phyloP scores from a whole-genome alignment of 2,888 invertebrate species.

The Orthonychiurus folsomi region DNA sequence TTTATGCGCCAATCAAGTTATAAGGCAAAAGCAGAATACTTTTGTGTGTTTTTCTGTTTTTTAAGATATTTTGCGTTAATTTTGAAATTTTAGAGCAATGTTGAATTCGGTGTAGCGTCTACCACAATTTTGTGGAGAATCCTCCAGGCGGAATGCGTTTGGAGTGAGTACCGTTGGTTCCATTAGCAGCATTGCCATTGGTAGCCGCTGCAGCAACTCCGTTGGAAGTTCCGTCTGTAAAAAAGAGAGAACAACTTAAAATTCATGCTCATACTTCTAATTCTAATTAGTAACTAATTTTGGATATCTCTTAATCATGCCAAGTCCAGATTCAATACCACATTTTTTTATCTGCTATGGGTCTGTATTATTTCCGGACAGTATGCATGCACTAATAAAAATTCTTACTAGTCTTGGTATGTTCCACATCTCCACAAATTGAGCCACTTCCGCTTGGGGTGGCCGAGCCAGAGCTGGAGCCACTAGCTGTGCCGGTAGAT shows the following conservation, averaged over 20 bases:
- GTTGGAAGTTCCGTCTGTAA: slow-evolving; percentile 2
- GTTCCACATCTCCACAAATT: slow-evolving; percentile 27
- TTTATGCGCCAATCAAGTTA: not conserved
- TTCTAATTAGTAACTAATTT: too few relatives aligned
- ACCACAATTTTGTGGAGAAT: slow-evolving; percentile 35
- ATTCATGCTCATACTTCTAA: too few relatives aligned
- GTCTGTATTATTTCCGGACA: too few relatives aligned
- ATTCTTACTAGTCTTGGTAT: slow-evolving; percentile 19
- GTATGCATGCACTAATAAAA: not conserved
- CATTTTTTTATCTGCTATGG: too few relatives aligned
- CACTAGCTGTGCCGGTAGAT: slow-evolving; percentile 12
- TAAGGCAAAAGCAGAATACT: not conserved
- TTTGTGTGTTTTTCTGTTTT: not conserved
- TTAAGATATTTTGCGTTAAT: not conserved
- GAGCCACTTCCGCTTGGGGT: slow-evolving; percentile 30
- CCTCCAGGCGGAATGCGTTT: slow-evolving; percentile 40
- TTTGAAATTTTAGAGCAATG: not conserved
- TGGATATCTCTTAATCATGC: too few relatives aligned
- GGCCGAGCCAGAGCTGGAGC: slow-evolving; percentile 27
- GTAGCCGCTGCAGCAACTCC: slow-evolving; percentile 11
- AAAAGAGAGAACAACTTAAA: slow-evolving; percentile 7
- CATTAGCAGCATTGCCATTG: slow-evolving; percentile 21
- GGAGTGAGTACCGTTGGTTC: slow-evolving; percentile 17
- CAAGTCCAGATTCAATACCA: too few relatives aligned
- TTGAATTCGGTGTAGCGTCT: slow-evolving; percentile 10